A percentile compares a stretch with the other conserved stretches of the same genome.
These are phyloP conservation scores for Agrochola lychnidis DNA, from an alignment of 2,888 invertebrate species.

Conservation along the genomic window DNA sequence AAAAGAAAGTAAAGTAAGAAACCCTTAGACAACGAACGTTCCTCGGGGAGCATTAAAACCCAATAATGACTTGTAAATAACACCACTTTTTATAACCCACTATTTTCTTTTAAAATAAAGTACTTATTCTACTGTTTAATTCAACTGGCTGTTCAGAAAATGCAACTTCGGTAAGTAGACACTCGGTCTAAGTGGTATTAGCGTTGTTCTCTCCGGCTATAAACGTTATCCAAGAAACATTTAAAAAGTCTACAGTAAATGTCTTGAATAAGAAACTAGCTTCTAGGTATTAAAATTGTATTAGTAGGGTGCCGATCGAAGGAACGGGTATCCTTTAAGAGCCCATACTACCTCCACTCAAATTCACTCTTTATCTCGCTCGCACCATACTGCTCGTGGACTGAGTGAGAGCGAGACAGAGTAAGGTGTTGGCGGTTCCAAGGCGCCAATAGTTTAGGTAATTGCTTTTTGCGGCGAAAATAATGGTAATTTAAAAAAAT, in stretches of 20 bases:
- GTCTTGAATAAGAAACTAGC: constrained; percentile 53
- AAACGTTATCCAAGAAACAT: constrained; percentile 63
- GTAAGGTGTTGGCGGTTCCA: too few relatives aligned
- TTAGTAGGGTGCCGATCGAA: constrained; percentile 32
- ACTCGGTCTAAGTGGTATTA: constrained; percentile 67
- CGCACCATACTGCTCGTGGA: too few relatives aligned
- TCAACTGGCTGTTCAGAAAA: constrained; percentile 60
- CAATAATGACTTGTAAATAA: constrained; percentile 19
- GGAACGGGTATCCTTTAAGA: constrained; percentile 9
- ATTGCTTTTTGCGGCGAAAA: too few relatives aligned
- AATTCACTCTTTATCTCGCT: too few relatives aligned
- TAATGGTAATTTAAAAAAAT: too few relatives aligned
- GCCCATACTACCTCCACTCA: too few relatives aligned
- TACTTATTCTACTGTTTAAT: constrained; percentile 51
- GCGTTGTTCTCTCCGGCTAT: constrained; percentile 51
- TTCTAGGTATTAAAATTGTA: constrained; percentile 38
- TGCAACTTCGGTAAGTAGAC: constrained; percentile 65
- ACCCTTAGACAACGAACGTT: not conserved
- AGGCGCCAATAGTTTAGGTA: too few relatives aligned
- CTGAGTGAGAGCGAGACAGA: too few relatives aligned
- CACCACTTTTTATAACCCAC: not conserved
- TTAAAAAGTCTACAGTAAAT: constrained; percentile 63
- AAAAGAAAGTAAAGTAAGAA: not conserved
- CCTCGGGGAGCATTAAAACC: constrained; percentile 6
- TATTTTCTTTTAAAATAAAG: constrained; percentile 53